These are phyloP conservation scores for Octomys mimax DNA, from an alignment of 2,797 vertebrate species.

Conservation along the genomic window DNA sequence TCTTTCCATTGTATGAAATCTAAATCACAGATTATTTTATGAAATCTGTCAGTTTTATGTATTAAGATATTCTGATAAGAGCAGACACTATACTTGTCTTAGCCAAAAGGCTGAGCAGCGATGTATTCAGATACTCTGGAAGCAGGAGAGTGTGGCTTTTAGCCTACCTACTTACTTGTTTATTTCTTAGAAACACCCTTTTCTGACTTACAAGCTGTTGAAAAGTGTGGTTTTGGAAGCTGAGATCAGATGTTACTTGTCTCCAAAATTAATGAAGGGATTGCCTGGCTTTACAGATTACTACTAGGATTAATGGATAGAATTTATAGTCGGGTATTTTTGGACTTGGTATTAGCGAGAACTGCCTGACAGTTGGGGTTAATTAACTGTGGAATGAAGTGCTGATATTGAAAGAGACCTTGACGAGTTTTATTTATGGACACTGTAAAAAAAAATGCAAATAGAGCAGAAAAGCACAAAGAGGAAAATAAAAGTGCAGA, in stretches of 20 bases:
- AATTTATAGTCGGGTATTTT: slow-evolving; percentile 40
- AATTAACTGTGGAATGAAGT: not conserved
- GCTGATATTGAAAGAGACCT: not conserved
- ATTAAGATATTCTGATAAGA: not conserved
- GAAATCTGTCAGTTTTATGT: slow-evolving; percentile 14
- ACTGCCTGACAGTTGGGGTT: not conserved
- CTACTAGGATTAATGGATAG: not conserved
- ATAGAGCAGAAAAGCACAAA: not conserved
- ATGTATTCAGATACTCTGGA: not conserved
- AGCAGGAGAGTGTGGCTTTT: not conserved
- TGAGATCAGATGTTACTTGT: slow-evolving; percentile 27
- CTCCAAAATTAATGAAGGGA: not conserved
- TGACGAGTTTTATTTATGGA: slow-evolving; percentile 28
- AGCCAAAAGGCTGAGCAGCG: not conserved
- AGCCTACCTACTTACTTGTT: not conserved
- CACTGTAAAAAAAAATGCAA: not conserved
- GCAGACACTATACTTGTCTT: not conserved
- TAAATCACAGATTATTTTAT: not conserved
- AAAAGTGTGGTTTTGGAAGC: slow-evolving; percentile 29
- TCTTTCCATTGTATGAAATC: not conserved
- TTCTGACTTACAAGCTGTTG: not conserved
- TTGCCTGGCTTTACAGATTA: not conserved
- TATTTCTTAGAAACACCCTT: not conserved
- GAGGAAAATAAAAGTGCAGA: not conserved
- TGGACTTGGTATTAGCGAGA: not conserved